Percentiles rank a stretch among this genome's conserved stretches.
Evolutionary conservation across 2,888 invertebrate species (phyloP).

Genomic region (Augiades crinisus): DNA sequence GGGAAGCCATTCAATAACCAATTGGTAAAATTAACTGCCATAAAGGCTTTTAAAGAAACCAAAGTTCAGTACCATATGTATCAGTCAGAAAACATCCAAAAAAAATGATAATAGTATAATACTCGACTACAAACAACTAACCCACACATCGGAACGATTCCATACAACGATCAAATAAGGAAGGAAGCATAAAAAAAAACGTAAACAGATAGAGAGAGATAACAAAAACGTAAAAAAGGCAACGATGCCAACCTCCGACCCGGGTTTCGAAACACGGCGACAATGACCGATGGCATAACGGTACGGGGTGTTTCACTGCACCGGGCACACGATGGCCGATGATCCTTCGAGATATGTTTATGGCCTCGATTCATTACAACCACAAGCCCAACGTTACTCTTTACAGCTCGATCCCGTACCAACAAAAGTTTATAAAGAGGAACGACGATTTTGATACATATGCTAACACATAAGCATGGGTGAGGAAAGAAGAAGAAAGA

Average conservation of each 20-base stretch:
- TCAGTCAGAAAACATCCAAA: too few relatives aligned
- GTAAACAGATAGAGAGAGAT: slow-evolving; percentile 24
- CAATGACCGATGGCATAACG: slow-evolving; percentile 34
- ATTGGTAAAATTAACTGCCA: too few relatives aligned
- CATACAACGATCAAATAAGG: slow-evolving; percentile 5
- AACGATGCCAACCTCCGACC: slow-evolving; percentile 32
- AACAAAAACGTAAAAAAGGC: slow-evolving; percentile 13
- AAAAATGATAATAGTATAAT: too few relatives aligned
- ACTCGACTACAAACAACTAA: too few relatives aligned
- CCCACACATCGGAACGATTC: background rate
- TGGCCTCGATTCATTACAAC: background rate
- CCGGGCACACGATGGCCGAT: background rate
- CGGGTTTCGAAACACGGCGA: slow-evolving; percentile 33
- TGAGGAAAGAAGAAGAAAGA: too few relatives aligned
- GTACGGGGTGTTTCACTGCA: slow-evolving; percentile 23
- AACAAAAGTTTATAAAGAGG: too few relatives aligned
- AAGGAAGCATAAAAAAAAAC: slow-evolving; percentile 12
- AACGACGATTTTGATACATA: background rate
- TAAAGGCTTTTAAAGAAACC: too few relatives aligned
- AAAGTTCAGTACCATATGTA: too few relatives aligned
- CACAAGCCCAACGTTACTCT: background rate
- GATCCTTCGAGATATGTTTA: slow-evolving; percentile 2
- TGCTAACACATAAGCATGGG: background rate
- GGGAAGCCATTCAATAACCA: too few relatives aligned
- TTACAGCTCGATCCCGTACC: background rate